phyloP scores from a whole-genome alignment of 2,797 vertebrate genomes.

The Pseudotriccus pelzelni region DNA sequence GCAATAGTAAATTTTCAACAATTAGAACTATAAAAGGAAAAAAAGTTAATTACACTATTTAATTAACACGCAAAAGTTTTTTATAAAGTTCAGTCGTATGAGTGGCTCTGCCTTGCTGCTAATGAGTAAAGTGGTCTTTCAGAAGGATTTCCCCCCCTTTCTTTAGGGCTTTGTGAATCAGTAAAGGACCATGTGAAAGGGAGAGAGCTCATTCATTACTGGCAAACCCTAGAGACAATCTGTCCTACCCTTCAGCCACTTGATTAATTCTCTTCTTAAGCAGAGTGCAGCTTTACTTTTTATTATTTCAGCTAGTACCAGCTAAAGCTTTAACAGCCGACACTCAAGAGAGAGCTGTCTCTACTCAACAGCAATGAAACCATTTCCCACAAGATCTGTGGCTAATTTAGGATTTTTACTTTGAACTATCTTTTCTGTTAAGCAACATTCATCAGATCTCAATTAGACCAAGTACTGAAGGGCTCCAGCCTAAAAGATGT shows the following conservation, averaged over 20 bases:
- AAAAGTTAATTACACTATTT: not conserved
- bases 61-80: not conserved
- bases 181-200: not conserved
- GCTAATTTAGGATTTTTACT: constrained; percentile 9
- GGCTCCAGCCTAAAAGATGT: not conserved
- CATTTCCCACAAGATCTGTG: not conserved
- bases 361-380: not conserved
- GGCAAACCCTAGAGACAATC: not conserved
- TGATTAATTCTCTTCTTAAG: not conserved
- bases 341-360: not conserved
- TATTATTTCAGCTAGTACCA: not conserved
- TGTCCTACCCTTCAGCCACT: not conserved
- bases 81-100: fast-evolving
- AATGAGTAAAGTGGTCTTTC: not conserved
- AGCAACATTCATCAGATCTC: not conserved
- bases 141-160: not conserved
- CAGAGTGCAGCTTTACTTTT: not conserved
- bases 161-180: not conserved
- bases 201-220: not conserved
- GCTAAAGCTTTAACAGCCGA: not conserved
- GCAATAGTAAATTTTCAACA: not conserved
- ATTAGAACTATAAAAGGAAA: not conserved
- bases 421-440: not conserved
- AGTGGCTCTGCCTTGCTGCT: not conserved
- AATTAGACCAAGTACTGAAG: not conserved